Conservation (phyloP, 1,140 invertebrate species). For the Metopolophium dirhodum region DNA sequence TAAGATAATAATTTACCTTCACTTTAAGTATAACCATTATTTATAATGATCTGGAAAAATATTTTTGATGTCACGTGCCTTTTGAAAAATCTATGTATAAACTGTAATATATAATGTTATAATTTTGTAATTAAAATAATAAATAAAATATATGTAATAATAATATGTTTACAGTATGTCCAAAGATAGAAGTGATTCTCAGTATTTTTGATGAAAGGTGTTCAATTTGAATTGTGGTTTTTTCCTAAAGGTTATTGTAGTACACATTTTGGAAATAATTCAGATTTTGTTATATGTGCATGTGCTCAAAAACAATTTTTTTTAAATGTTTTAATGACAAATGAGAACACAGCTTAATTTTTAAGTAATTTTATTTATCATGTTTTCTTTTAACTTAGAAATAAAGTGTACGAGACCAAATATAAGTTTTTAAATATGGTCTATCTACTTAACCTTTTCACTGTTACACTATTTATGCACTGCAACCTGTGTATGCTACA, state of each 20-base stretch:
- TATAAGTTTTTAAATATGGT: neutral
- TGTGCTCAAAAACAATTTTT: constrained; percentile 2
- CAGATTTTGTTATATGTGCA: neutral
- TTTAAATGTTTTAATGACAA: neutral
- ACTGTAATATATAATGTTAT: constrained; percentile 17
- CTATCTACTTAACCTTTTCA: neutral
- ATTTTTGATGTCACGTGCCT: constrained; percentile 21
- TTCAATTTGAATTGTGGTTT: neutral
- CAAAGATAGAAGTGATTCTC: neutral
- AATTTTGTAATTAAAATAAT: constrained; percentile 9
- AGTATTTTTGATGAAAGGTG: neutral
- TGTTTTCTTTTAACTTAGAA: neutral
- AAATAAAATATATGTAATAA: neutral
- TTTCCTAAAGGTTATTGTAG: neutral
- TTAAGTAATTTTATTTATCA: neutral
- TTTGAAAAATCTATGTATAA: constrained; percentile 39
- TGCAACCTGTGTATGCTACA: too few species aligned
- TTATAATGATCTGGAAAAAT: neutral
- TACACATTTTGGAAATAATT: neutral
- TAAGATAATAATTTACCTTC: constrained; percentile 8
- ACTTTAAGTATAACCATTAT: neutral
- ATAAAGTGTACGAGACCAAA: neutral
- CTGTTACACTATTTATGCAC: too few species aligned
- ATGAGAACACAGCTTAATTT: neutral
- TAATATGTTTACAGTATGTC: neutral